Conservation (phyloP, 2,797 vertebrate genomes). For the Nyctalus aviator region DNA sequence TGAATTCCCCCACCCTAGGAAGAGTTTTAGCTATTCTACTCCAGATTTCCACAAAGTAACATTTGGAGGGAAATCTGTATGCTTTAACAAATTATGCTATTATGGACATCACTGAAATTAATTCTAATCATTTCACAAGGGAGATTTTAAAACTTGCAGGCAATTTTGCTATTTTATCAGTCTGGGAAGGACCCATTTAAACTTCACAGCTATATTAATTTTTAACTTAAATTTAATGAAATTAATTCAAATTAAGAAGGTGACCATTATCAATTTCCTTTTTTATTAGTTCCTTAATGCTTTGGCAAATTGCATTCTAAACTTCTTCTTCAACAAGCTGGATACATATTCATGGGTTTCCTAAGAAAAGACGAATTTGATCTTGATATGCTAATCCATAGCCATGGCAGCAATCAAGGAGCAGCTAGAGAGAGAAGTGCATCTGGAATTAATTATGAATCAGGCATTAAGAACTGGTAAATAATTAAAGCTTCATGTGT, state of each 20-base stretch:
- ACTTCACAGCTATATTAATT: conserved; percentile 75
- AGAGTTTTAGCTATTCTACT: conserved; percentile 23
- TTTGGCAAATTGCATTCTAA: conserved; percentile 85
- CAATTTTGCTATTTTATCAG: conserved; percentile 73
- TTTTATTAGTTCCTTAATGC: conserved; percentile 83
- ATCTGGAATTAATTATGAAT: conserved; percentile 88
- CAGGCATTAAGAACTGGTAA: conserved; percentile 82
- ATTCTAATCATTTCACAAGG: conserved; percentile 65
- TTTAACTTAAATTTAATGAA: conserved; percentile 83
- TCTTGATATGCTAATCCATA: conserved; percentile 87
- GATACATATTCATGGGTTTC: conserved; percentile 88
- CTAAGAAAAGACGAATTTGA: conserved; percentile 83
- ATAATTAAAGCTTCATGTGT: conserved; percentile 83
- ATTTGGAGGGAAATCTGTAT: conserved; percentile 52
- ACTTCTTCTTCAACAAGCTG: conserved; percentile 79
- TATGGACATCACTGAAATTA: conserved; percentile 60
- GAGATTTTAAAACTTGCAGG: conserved; percentile 69
- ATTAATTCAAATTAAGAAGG: conserved; percentile 85
- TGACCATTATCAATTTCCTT: conserved; percentile 82
- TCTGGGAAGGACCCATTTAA: conserved; percentile 66
- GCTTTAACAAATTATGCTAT: conserved; percentile 71
- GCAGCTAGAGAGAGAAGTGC: conserved; percentile 79
- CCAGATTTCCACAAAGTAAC: conserved; percentile 49
- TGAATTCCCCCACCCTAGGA: background rate
- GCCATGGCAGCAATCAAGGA: conserved; percentile 85